phyloP scores from a whole-genome alignment of 2,113 vertebrate genomes.

The Sander vitreus region DNA sequence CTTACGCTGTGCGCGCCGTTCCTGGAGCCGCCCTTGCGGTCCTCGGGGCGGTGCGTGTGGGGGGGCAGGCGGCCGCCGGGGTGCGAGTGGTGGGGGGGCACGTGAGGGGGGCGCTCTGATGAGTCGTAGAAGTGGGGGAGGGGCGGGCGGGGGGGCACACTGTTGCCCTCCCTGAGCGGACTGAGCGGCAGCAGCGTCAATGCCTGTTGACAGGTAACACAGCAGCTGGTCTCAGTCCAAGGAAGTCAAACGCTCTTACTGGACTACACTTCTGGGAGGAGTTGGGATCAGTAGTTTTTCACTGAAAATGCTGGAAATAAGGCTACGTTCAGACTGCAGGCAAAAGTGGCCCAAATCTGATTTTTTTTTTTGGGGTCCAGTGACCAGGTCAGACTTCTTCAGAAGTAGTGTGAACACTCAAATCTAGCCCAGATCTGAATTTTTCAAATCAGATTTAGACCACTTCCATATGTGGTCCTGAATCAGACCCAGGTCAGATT shows the following conservation, averaged over 20 bases:
- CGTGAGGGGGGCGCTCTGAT: slow-evolving; percentile 84
- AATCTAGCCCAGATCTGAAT: too few relatives aligned
- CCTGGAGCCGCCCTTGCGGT: slow-evolving; percentile 91
- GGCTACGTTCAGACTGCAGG: neutral
- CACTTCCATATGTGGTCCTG: too few relatives aligned
- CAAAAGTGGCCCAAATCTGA: too few relatives aligned
- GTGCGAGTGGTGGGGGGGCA: slow-evolving; percentile 89
- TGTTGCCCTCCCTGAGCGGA: slow-evolving; percentile 86
- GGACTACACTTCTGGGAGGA: neutral
- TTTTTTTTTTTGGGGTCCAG: too few relatives aligned
- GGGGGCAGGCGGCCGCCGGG: slow-evolving; percentile 85
- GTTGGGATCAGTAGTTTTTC: neutral
- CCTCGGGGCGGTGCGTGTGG: slow-evolving; percentile 90
- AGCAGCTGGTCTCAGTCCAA: slow-evolving; percentile 41
- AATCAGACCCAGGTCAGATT: too few relatives aligned
- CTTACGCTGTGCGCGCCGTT: slow-evolving; percentile 96
- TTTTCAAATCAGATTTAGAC: too few relatives aligned
- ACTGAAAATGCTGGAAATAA: neutral
- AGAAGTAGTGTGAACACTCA: too few relatives aligned
- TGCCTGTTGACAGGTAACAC: slow-evolving; percentile 71
- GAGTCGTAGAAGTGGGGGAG: slow-evolving; percentile 96
- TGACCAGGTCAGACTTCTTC: too few relatives aligned
- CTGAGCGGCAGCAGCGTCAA: slow-evolving; percentile 61
- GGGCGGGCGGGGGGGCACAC: slow-evolving; percentile 94
- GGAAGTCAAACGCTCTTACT: neutral